phyloP scores from a whole-genome alignment of 2,113 vertebrate genomes.

The Cygnus atratus region DNA sequence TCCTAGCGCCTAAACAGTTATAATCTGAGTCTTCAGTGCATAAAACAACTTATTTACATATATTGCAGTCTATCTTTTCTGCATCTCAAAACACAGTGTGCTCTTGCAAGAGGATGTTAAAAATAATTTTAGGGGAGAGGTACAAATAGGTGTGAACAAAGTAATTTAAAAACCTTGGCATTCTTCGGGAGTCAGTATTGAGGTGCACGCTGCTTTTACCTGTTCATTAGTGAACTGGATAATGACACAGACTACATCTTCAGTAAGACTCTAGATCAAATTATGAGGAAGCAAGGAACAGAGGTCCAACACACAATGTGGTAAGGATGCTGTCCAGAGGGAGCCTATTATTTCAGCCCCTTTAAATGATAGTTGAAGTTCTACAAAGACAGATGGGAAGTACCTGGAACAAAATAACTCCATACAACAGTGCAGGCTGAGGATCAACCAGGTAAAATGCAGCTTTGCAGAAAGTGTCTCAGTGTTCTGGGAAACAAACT shows the following conservation, averaged over 20 bases:
- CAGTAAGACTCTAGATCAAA: neutral
- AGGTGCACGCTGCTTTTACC: neutral
- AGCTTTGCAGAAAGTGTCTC: neutral
- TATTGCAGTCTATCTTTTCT: neutral
- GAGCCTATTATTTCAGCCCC: neutral
- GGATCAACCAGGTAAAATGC: fast-evolving
- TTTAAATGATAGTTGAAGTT: neutral
- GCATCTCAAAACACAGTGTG: neutral
- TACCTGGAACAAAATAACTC: neutral
- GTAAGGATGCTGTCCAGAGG: neutral
- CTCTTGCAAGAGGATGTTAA: neutral
- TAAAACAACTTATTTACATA: neutral
- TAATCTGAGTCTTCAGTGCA: no score
- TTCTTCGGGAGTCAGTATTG: neutral
- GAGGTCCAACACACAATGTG: neutral
- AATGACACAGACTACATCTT: neutral
- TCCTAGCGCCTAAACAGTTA: neutral
- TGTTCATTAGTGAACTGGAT: neutral
- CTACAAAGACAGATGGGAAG: neutral
- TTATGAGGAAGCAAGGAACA: neutral
- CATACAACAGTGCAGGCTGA: neutral
- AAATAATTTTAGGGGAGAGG: neutral
- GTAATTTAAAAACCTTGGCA: fast-evolving
- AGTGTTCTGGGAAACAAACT: neutral
- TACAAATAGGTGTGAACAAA: neutral